phyloP scores from a whole-genome alignment of 2,797 vertebrate species.

The Okamejei kenojei region DNA sequence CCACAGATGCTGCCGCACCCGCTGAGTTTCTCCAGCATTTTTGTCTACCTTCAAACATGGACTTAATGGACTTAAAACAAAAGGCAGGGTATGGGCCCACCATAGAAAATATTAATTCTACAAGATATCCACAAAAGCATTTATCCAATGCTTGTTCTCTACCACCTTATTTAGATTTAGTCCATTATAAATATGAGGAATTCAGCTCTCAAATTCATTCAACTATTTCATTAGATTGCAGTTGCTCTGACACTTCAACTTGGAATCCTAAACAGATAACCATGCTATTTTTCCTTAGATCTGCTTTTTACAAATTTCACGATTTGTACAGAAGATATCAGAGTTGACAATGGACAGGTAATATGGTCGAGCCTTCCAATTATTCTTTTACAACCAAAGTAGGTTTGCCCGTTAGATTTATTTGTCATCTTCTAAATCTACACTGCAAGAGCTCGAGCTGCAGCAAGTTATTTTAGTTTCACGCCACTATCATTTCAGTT shows the following conservation, averaged over 20 bases:
- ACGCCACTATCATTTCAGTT: not conserved
- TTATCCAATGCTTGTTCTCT: not conserved
- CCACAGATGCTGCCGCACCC: no score
- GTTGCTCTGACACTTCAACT: not conserved
- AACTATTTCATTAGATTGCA: not conserved
- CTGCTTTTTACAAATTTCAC: not conserved
- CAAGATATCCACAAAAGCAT: not conserved
- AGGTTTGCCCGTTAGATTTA: not conserved
- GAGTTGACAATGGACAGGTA: not conserved
- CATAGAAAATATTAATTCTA: not conserved
- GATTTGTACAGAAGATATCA: not conserved
- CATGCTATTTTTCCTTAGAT: not conserved
- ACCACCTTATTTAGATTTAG: not conserved
- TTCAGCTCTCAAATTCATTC: not conserved
- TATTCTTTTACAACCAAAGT: not conserved
- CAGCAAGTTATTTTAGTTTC: not conserved
- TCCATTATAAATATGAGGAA: not conserved
- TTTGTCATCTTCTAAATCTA: not conserved
- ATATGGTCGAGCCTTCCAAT: not conserved
- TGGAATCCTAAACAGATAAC: not conserved
- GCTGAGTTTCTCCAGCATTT: no score
- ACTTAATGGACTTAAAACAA: not conserved
- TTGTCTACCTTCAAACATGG: no score
- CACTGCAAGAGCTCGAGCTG: not conserved
- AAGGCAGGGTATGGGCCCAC: not conserved